Evolutionary conservation across 2,888 invertebrate genomes (phyloP), one percentile per base, ranked within the genome.

Genomic region (Folsomia candida): DNA sequence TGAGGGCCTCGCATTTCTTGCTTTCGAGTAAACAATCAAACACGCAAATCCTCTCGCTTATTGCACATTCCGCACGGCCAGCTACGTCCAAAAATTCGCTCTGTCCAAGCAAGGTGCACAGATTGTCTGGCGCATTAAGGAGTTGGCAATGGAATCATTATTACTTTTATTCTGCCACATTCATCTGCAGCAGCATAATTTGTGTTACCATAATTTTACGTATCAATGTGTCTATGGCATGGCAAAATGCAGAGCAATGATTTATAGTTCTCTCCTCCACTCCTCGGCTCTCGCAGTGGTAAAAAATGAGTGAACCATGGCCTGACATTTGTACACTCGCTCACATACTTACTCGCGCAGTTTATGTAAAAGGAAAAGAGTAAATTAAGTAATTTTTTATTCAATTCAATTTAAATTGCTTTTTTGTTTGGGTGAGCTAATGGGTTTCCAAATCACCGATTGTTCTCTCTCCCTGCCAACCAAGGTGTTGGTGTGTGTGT

Each of bases 381-480:
- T 37, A 37, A 37, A 37, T 37, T 37, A 37, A 37, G 37, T 37
- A 59, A 26, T 59, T 59, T 59, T 57, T 59, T 59, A 59, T 37
- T 37, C 37, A 37, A 37, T 59, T 59, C 59, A 59, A 59, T 59
- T 59, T 24, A 26, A 59, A 59, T 25, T 26, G 59, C 24, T 59
- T 59, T 59, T 59, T 59, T 59, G 25, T 59, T 6, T 4, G 24
- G 25, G 26, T 59, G 22, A 25, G 22, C 59, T 24, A 59, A 59
- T 59, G 59, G 24, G 26, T 59, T 59, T 59, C 59, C 59, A 59
- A 59, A 59, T 59, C 26, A 59, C 26, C 24, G 22, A 26, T 24
- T 59, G 20, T 22, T n/a, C 9, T 25, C 54, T 54, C 25, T 59
- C 14, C 26, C 59, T 11, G 37, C 37, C 37, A 37, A 14, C 37